phyloP scores from a whole-genome alignment of 2,797 vertebrate genomes.

The Eupleurogrammus muticus region DNA sequence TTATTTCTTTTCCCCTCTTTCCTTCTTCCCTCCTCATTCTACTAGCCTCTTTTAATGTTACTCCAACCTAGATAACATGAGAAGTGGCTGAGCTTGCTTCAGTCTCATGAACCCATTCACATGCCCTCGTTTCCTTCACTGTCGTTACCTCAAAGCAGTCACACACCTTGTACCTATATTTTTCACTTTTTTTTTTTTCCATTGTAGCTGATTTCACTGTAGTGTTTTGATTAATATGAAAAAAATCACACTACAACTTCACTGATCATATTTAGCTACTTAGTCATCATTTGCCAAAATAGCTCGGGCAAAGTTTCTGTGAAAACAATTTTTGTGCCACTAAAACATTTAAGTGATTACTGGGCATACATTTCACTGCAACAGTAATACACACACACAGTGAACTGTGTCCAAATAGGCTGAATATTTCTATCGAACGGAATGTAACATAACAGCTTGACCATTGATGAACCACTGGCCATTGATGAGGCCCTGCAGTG shows the following conservation, averaged over 20 bases:
- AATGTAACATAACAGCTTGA: background rate
- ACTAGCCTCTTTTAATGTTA: constrained; percentile 55
- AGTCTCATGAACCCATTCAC: constrained; percentile 37
- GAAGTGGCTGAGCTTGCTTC: constrained; percentile 39
- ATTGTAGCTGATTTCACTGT: constrained; percentile 44
- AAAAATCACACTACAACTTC: constrained; percentile 28
- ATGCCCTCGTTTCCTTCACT: constrained; percentile 35
- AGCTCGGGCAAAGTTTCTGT: constrained; percentile 15
- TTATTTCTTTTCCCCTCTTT: constrained; percentile 23
- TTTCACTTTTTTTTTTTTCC: background rate
- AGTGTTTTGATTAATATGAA: constrained; percentile 46
- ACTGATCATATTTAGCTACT: constrained; percentile 24
- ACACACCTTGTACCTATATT: background rate
- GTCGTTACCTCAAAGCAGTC: constrained; percentile 11
- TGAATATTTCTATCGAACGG: background rate
- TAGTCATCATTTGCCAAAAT: constrained; percentile 33
- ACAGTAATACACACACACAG: background rate
- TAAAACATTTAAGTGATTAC: constrained; percentile 22
- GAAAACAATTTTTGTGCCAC: constrained; percentile 29
- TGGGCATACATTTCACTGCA: constrained; percentile 5
- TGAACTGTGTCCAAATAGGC: background rate
- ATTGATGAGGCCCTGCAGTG: no score
- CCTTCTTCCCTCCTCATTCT: constrained; percentile 9
- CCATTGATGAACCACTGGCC: no score
- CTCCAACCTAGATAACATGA: constrained; percentile 47